Conservation (phyloP, 2,113 vertebrate genomes). For the Rhinoderma darwinii region DNA sequence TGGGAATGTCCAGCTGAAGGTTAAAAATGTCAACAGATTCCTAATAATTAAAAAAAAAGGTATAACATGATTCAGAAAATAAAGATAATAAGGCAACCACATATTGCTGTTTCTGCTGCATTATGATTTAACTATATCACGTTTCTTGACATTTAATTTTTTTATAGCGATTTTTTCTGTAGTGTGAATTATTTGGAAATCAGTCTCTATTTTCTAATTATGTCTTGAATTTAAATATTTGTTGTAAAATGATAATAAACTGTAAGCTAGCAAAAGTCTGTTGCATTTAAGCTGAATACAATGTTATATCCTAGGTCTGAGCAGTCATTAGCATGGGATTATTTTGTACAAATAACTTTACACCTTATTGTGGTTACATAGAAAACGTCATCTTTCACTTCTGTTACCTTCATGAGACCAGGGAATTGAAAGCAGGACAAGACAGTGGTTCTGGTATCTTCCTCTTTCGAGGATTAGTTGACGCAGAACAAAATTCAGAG, state of each 20-base stretch:
- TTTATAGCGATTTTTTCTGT: not conserved
- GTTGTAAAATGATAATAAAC: too few relatives aligned
- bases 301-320: not conserved
- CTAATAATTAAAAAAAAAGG: not conserved
- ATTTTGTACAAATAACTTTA: slow-evolving; percentile 24
- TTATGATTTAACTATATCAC: not conserved
- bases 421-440: slow-evolving; percentile 50
- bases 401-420: slow-evolving; percentile 46
- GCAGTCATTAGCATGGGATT: not conserved
- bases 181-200: not conserved
- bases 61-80: not conserved
- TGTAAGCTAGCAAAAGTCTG: not conserved
- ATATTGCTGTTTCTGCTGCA: not conserved
- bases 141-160: not conserved
- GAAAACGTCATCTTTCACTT: slow-evolving; percentile 52
- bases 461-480: slow-evolving; percentile 52
- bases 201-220: not conserved
- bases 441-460: slow-evolving; percentile 31
- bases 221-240: too few relatives aligned
- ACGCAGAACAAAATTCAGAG: slow-evolving; percentile 30
- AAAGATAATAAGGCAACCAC: not conserved
- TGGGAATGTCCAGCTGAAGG: too few relatives aligned
- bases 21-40: not conserved
- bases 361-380: slow-evolving; percentile 29
- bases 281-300: not conserved